These are phyloP conservation scores for Psix sp. DNA, from an alignment of 1,140 invertebrate species.

Conservation along the genomic window DNA sequence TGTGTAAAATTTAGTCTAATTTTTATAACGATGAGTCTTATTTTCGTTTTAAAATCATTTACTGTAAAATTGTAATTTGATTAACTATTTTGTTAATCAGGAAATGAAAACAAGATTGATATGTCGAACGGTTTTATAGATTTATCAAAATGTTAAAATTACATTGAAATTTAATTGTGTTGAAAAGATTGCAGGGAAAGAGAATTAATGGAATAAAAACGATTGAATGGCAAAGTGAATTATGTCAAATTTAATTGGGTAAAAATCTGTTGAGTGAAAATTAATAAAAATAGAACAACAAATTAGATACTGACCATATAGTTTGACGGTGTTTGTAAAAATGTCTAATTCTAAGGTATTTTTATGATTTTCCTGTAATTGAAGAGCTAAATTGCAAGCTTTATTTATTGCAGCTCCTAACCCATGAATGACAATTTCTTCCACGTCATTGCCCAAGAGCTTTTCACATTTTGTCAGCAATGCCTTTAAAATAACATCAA, in stretches of 20 bases:
- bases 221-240: neutral
- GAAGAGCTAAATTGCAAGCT: slow-evolving; percentile 90
- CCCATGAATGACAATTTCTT: slow-evolving; percentile 90
- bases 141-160: too few species aligned
- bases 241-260: neutral
- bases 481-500: slow-evolving; percentile 74
- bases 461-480: slow-evolving; percentile 88
- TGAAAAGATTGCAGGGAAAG: too few species aligned
- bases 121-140: too few species aligned
- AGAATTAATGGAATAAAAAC: too few species aligned
- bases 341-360: slow-evolving; percentile 84
- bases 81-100: too few species aligned
- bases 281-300: too few species aligned
- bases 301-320: slow-evolving; percentile 81
- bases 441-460: slow-evolving; percentile 83
- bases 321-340: slow-evolving; percentile 89
- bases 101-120: too few species aligned
- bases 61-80: too few species aligned
- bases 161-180: too few species aligned
- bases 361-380: slow-evolving; percentile 83
- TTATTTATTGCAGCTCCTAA: slow-evolving; percentile 89
- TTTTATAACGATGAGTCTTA: too few species aligned
- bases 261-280: neutral
- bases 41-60: too few species aligned
- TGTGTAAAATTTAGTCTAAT: too few species aligned